A percentile compares a stretch with the other conserved stretches of the same genome.
These are phyloP conservation scores for Pelecanus crispus DNA, from an alignment of 2,113 vertebrate species.

Conservation along the genomic window DNA sequence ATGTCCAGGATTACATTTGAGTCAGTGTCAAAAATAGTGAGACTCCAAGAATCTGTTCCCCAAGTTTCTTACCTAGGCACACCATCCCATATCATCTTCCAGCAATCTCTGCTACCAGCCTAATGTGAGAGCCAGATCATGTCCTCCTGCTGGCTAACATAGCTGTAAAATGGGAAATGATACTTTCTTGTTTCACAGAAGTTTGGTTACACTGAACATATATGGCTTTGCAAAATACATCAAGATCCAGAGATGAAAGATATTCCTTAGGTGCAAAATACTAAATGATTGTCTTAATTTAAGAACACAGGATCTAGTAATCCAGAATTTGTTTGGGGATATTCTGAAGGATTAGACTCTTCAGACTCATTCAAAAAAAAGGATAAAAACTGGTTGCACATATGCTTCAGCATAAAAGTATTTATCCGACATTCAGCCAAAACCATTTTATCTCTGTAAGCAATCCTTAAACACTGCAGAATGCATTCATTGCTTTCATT, in stretches of 20 bases:
- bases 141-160: neutral
- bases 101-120: neutral
- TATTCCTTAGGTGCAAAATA: neutral
- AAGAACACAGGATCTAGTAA: neutral
- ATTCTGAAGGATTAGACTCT: neutral
- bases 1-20: neutral
- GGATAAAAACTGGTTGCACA: neutral
- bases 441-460: conserved; percentile 63
- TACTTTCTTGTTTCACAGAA: neutral
- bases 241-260: neutral
- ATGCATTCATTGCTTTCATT: conserved; percentile 51
- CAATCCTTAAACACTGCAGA: conserved; percentile 50
- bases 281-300: neutral
- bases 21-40: neutral
- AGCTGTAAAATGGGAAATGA: neutral
- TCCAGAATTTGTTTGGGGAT: neutral
- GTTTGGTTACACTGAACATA: neutral
- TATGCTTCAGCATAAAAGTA: conserved; percentile 50
- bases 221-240: neutral
- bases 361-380: neutral
- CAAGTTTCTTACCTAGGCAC: neutral
- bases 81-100: neutral
- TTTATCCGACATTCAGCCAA: conserved; percentile 46
- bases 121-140: neutral
- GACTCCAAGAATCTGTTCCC: neutral